Evolutionary conservation across 2,113 vertebrate species (phyloP), one percentile per base, ranked within the genome.

Genomic region (Onychostoma macrolepis): DNA sequence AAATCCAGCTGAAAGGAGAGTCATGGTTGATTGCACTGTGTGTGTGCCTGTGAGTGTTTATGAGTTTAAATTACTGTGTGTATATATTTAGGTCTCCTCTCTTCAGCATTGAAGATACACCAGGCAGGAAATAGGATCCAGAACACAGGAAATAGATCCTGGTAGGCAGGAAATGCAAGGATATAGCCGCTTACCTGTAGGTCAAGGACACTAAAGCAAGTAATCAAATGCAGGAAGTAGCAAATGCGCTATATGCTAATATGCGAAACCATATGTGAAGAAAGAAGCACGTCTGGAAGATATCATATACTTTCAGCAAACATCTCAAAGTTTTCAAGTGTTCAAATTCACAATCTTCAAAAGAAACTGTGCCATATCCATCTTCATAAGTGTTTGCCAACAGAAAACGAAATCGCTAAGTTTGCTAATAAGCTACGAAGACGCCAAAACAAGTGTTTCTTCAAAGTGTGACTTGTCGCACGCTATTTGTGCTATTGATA

Each of bases 1-100:
- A 83, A 87, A 89, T 87, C 74, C 82, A 69, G 10, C 38, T 87
- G 75, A 78, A 75, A 84, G 75, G 71, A 79, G 76, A 80, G 43
- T 76, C 88, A 78, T 30, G 81, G 53, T 48, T 85, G 71, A 86
- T 86, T 86, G 78, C 85, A 11, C 30, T 67, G 77, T 65, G 36
- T 58, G 61, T 56, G 82, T n/a, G 81, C 48, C n/a, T 78, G n/a
- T 48, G 33, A 43, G n/a, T 78, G 50, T 48, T 77, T 84, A 58
- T 84, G 48, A 80, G 86, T 81, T 67, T 79, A 79, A 53, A 80
- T 43, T 50, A 33, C 53, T 56, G 67, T 76, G 85, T 79, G 53
- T 63, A 48, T 85, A 76, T 88, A 63, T 86, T 74, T 83, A 61
- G 58, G 4, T 84, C 45, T 48, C 36, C 82, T 53, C 33, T 74